Base-by-base conservation (phyloP, 2,113 vertebrate genomes). In the Onychorhynchus coronatus region DNA sequence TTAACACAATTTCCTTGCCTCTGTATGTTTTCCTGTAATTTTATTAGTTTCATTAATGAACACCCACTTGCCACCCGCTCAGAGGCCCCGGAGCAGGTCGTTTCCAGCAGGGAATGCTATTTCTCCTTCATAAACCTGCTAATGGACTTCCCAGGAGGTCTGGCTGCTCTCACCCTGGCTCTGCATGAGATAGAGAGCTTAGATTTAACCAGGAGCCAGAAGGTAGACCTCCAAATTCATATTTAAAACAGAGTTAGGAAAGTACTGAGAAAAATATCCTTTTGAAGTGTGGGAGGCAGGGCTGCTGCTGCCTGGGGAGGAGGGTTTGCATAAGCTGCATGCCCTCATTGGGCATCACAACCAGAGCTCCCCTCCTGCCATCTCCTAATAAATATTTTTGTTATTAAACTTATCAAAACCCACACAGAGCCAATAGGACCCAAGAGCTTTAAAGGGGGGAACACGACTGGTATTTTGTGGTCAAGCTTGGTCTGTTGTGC, bases 341-440 rank as follows among this genome's bases (percentile, higher is more conserved):
- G 1, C 22, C 33, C 67, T 39, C 3, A 0, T 20, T 20, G 39
- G 39, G 50, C 67, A 74, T n/a, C n/a, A 17, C 2, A 0, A 14
- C 5, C n/a, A 59, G 23, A 14, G 0, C 1, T 81, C 68, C 35
- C 42, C 78, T 74, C 31, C 77, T 49, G 27, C 2, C 1, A 59
- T 17, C 33, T 79, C 7, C 44, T 50, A 47, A 56, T 42, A 61
- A 79, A 55, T 27, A 13, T 14, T 61, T 58, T 66, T 61, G 41
- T 71, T 79, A 50, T 55, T 27, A 50, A 68, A 61, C 12, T 50
- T 44, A 55, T 47, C 44, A 59, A 85, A 76, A 12, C 33, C 41
- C n/a, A 39, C 47, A 4, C 47, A 30, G 9, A 77, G 50, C 35
- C 41, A 75, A 19, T 23, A 66, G 67, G 41, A 53, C 67, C 46